phyloP scores from a whole-genome alignment of 2,888 invertebrate species.

The Thelaira solivaga region DNA sequence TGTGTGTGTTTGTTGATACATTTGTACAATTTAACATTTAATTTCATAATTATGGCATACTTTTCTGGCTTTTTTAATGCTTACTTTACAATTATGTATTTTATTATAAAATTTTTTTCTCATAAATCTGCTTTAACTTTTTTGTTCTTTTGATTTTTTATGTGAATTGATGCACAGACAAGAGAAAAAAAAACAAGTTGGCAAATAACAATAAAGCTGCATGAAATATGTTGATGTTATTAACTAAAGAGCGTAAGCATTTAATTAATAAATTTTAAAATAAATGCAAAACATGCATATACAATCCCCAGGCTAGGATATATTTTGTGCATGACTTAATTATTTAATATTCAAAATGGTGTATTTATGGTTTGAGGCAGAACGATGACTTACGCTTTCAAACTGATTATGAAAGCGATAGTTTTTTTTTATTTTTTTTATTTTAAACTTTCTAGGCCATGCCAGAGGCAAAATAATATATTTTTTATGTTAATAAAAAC shows the following conservation, averaged over 20 bases:
- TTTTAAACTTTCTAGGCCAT: background rate
- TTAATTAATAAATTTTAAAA: slow-evolving; percentile 50
- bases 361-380: background rate
- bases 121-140: slow-evolving; percentile 26
- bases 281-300: slow-evolving; percentile 33
- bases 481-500: too few relatives aligned
- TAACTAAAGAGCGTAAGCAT: slow-evolving; percentile 54
- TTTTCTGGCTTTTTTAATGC: slow-evolving; percentile 4
- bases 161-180: background rate
- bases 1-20: background rate
- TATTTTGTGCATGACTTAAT: slow-evolving; percentile 25
- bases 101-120: slow-evolving; percentile 10
- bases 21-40: slow-evolving; percentile 22
- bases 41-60: slow-evolving; percentile 43
- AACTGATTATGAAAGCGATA: background rate
- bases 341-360: slow-evolving; percentile 19
- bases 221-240: slow-evolving; percentile 51
- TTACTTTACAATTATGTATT: background rate
- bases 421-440: too few relatives aligned
- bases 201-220: slow-evolving; percentile 36
- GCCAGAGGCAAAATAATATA: background rate
- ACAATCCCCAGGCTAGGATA: slow-evolving; percentile 24
- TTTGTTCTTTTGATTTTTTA: slow-evolving; percentile 8
- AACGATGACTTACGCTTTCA: background rate
- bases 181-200: background rate